Percentiles rank a stretch among this genome's conserved stretches.
Conservation (phyloP, 1,140 invertebrate genomes). For the Oryzaephilus surinamensis region DNA sequence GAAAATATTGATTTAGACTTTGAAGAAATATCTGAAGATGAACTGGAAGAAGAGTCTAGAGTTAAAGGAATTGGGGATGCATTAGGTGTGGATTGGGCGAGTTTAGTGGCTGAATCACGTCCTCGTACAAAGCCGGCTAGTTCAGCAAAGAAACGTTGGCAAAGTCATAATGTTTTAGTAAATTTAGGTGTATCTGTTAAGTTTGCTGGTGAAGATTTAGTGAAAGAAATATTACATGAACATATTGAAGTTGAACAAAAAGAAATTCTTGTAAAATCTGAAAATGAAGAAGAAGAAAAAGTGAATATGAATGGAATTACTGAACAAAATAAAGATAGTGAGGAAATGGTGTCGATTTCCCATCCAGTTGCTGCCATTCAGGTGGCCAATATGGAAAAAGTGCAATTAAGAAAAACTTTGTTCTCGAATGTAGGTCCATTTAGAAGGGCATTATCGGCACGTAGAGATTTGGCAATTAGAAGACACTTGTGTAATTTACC, state of each 20-base stretch:
- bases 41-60: conserved; percentile 65
- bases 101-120: conserved; percentile 61
- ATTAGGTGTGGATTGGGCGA: conserved; percentile 85
- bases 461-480: conserved; percentile 52
- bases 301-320: conserved; percentile 15
- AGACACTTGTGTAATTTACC: conserved; percentile 52
- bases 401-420: conserved; percentile 35
- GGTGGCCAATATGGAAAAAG: conserved; percentile 37
- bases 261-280: too few species aligned
- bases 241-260: conserved; percentile 30
- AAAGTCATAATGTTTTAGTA: conserved; percentile 56
- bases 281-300: conserved; percentile 16
- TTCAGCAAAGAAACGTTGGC: conserved; percentile 62
- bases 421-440: conserved; percentile 41
- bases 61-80: conserved; percentile 71
- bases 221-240: conserved; percentile 46
- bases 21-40: conserved; percentile 82
- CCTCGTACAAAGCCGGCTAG: conserved; percentile 38
- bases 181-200: conserved; percentile 60
- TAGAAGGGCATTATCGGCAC: conserved; percentile 50
- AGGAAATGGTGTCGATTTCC: conserved; percentile 17
- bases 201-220: conserved; percentile 54
- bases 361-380: conserved; percentile 54
- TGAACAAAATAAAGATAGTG: conserved; percentile 17
- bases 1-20: conserved; percentile 71